Conservation (phyloP, 2,888 invertebrate genomes). For the Pseudolycoriella hygida region DNA sequence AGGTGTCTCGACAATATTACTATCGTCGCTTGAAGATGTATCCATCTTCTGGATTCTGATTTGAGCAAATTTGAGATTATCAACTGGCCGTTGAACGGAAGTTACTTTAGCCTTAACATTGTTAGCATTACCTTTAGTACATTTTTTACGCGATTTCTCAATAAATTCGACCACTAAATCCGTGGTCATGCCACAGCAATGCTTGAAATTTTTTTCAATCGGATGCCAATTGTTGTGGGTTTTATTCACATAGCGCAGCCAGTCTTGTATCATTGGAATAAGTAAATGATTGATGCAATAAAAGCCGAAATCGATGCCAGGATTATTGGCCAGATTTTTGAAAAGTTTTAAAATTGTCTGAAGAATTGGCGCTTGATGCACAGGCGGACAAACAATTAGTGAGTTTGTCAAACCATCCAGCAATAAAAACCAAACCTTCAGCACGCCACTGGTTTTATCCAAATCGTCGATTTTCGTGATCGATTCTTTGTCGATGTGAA, state of each 20-base stretch:
- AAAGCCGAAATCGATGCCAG: slow-evolving; percentile 77
- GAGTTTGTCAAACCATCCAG: slow-evolving; percentile 73
- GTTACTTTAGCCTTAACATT: slow-evolving; percentile 6
- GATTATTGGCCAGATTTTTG: slow-evolving; percentile 54
- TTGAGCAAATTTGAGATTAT: slow-evolving; percentile 25
- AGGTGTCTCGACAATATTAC: slow-evolving; percentile 22
- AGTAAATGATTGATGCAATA: slow-evolving; percentile 85
- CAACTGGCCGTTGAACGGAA: slow-evolving; percentile 23
- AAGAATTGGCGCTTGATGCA: slow-evolving; percentile 70
- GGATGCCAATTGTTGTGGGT: slow-evolving; percentile 54
- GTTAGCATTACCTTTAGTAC: neutral
- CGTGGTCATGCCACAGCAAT: slow-evolving; percentile 83
- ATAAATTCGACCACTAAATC: slow-evolving; percentile 79
- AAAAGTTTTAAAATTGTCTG: slow-evolving; percentile 76
- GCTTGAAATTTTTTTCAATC: slow-evolving; percentile 80
- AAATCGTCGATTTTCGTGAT: slow-evolving; percentile 34
- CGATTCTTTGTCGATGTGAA: slow-evolving; percentile 30
- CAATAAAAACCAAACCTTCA: slow-evolving; percentile 80
- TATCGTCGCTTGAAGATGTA: slow-evolving; percentile 24
- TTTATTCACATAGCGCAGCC: slow-evolving; percentile 63
- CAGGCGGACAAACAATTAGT: slow-evolving; percentile 70
- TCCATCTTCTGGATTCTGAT: slow-evolving; percentile 15
- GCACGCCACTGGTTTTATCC: slow-evolving; percentile 64
- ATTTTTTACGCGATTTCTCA: slow-evolving; percentile 49
- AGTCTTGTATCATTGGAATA: slow-evolving; percentile 82